Percentiles rank a stretch among this genome's conserved stretches.
These are phyloP conservation scores for Zosterops japonicus DNA, from an alignment of 2,113 vertebrate genomes.

Conservation along the genomic window DNA sequence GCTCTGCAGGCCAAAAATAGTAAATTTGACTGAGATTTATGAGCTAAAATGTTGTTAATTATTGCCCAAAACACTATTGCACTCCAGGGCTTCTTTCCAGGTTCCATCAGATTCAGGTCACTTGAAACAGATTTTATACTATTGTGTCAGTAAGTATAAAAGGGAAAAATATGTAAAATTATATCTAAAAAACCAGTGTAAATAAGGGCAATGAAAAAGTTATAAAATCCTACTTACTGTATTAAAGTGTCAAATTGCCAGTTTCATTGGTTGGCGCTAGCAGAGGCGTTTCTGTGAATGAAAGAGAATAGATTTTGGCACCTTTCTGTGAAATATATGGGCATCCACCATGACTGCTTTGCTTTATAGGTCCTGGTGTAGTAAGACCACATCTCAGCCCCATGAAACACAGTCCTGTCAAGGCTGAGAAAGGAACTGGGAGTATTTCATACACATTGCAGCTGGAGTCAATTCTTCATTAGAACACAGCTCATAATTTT, in stretches of 20 bases:
- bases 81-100: neutral
- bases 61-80: neutral
- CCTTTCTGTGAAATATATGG: neutral
- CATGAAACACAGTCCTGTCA: conserved; percentile 27
- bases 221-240: neutral
- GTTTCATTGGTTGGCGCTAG: neutral
- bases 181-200: neutral
- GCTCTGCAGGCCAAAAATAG: neutral
- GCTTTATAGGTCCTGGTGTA: neutral
- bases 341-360: neutral
- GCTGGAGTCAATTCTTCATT: conserved; percentile 15
- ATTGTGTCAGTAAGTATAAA: neutral
- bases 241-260: conserved; percentile 11
- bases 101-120: neutral
- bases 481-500: conserved; percentile 5
- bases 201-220: neutral
- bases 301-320: conserved; percentile 30
- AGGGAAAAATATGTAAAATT: neutral
- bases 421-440: neutral
- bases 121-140: neutral
- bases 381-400: neutral
- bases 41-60: neutral
- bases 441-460: neutral
- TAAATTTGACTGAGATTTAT: neutral
- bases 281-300: neutral